Conservation (phyloP, 2,888 invertebrate genomes). For the Pomacea canaliculata region DNA sequence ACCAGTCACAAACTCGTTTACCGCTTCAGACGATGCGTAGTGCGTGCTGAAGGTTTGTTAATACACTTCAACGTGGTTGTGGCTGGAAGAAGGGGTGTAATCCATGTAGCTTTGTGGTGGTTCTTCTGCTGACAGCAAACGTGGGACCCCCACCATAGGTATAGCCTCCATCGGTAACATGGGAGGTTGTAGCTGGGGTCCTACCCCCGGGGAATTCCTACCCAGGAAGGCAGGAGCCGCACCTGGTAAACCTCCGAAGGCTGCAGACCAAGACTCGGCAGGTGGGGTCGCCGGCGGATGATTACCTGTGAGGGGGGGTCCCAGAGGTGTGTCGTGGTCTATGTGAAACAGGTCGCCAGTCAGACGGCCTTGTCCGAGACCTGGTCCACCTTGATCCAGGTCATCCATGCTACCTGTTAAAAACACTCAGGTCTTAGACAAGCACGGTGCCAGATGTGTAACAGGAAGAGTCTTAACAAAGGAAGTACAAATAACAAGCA, state of each 20-base stretch:
- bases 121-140: conserved; percentile 57
- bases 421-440: neutral
- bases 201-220: conserved; percentile 56
- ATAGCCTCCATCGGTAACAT: conserved; percentile 58
- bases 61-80: conserved; percentile 66
- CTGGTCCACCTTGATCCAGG: conserved; percentile 43
- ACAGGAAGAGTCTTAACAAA: too few relatives aligned
- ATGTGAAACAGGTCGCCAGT: conserved; percentile 60
- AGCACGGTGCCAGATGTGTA: too few relatives aligned
- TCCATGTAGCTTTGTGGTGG: conserved; percentile 55
- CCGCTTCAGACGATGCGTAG: too few relatives aligned
- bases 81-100: conserved; percentile 57
- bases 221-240: conserved; percentile 49
- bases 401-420: conserved; percentile 53
- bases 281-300: conserved; percentile 21
- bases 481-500: too few relatives aligned
- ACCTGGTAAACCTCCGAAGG: conserved; percentile 39
- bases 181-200: conserved; percentile 29
- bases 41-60: conserved; percentile 17
- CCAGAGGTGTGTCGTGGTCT: conserved; percentile 55
- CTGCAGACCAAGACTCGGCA: conserved; percentile 27
- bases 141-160: conserved; percentile 49
- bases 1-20: too few relatives aligned
- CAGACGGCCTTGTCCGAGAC: conserved; percentile 41
- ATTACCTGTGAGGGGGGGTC: conserved; percentile 4